Evolutionary conservation across 2,113 vertebrate species (phyloP).

Genomic region (Speoplatyrhinus poulsoni): DNA sequence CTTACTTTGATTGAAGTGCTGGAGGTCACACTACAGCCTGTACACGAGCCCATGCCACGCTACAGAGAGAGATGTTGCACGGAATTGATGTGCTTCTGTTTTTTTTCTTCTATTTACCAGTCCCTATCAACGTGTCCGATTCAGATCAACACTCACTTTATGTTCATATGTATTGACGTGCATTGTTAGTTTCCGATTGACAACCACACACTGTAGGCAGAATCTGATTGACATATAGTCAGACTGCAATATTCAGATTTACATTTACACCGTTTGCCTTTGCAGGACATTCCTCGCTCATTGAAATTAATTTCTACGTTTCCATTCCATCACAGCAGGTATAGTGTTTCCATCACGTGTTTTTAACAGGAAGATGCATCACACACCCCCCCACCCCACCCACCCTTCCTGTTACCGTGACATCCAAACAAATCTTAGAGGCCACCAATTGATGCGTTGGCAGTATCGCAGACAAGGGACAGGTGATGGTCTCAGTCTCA

Average conservation of each 20-base stretch:
- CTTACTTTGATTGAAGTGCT: too few relatives aligned
- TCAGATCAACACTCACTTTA: neutral
- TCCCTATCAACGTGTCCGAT: neutral
- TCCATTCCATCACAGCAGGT: conserved; percentile 5
- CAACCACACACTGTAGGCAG: too few relatives aligned
- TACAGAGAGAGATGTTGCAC: too few relatives aligned
- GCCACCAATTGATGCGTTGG: conserved; percentile 47
- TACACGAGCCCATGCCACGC: too few relatives aligned
- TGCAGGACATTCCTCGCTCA: too few relatives aligned
- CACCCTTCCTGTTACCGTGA: conserved; percentile 32
- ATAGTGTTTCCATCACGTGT: neutral
- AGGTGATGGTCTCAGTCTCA: conserved; percentile 43
- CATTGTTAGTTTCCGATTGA: too few relatives aligned
- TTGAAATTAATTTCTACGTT: neutral
- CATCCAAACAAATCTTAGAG: conserved; percentile 19
- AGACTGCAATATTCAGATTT: too few relatives aligned
- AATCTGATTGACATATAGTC: neutral
- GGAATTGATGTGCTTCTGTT: too few relatives aligned
- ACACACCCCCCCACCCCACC: neutral
- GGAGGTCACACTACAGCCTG: too few relatives aligned
- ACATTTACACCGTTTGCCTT: too few relatives aligned
- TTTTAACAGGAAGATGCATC: conserved; percentile 25
- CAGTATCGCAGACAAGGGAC: conserved; percentile 53
- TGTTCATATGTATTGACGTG: too few relatives aligned
- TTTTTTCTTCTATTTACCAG: too few relatives aligned